A percentile compares a stretch with the other conserved stretches of the same genome.
phyloP scores from a whole-genome alignment of 2,888 invertebrate genomes.

The Sisyra nigra region DNA sequence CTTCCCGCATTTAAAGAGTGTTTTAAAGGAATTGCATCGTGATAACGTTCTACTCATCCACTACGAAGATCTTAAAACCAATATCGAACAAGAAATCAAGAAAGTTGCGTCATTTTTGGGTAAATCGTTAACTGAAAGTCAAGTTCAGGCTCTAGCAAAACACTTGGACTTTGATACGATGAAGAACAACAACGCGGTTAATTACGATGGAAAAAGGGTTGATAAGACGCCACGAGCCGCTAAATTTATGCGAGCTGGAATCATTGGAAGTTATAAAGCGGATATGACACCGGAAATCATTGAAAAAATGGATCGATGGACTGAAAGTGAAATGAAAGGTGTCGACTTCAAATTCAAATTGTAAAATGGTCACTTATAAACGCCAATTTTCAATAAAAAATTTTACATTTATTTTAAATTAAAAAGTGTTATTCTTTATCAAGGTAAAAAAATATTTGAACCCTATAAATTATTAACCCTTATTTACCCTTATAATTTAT shows the following conservation, averaged over 20 bases:
- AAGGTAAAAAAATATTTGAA: too few species aligned
- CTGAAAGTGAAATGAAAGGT: conserved; percentile 10
- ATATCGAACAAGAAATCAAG: conserved; percentile 26
- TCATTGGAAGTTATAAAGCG: conserved; percentile 25
- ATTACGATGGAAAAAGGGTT: conserved; percentile 18
- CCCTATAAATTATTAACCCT: too few species aligned
- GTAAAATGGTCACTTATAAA: too few species aligned
- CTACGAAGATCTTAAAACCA: conserved; percentile 24
- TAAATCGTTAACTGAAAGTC: conserved; percentile 20
- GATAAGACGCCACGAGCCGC: conserved; percentile 16
- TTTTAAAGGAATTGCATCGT: conserved; percentile 15
- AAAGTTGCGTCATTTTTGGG: conserved; percentile 27
- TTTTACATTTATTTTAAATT: too few species aligned
- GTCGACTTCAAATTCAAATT: too few species aligned
- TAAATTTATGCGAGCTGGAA: conserved; percentile 23
- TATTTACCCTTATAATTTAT: too few species aligned
- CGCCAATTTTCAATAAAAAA: too few species aligned
- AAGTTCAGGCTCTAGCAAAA: conserved; percentile 22
- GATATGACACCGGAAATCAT: conserved; percentile 22
- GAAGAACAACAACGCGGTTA: conserved; percentile 30
- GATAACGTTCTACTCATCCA: conserved; percentile 18
- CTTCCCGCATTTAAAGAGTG: conserved; percentile 18
- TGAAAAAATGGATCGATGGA: conserved; percentile 31
- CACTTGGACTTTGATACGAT: conserved; percentile 35
- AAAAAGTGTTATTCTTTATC: too few species aligned